Evolutionary conservation across 2,888 invertebrate genomes (phyloP).

Genomic region (Caenorhabditis japonica): DNA sequence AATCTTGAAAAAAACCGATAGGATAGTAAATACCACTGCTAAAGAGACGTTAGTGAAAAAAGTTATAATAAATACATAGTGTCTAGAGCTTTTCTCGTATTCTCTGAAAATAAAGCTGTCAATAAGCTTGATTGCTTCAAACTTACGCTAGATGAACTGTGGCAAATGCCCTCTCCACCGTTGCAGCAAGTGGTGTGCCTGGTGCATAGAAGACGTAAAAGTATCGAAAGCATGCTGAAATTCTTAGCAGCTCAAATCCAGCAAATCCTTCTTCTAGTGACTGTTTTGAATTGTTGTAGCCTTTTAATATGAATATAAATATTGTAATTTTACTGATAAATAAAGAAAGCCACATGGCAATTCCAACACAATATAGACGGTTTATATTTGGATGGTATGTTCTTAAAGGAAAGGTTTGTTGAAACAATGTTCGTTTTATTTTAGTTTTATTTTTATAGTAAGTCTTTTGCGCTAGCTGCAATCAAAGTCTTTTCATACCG

Average conservation of each 20-base stretch:
- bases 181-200: constrained; percentile 10
- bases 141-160: constrained; percentile 18
- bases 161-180: constrained; percentile 30
- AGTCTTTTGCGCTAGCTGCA: not conserved
- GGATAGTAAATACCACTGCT: constrained; percentile 5
- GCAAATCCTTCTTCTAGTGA: not conserved
- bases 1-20: constrained; percentile 7
- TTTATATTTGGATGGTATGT: constrained; percentile 32
- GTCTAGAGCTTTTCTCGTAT: constrained; percentile 20
- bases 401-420: too few relatives aligned
- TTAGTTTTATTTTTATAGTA: too few relatives aligned
- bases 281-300: not conserved
- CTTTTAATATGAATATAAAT: constrained; percentile 19
- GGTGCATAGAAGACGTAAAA: constrained; percentile 33
- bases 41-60: not conserved
- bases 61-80: not conserved
- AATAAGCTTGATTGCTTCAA: not conserved
- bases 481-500: constrained; percentile 1
- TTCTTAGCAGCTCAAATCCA: constrained; percentile 2
- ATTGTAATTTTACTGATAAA: constrained; percentile 22
- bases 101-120: constrained; percentile 12
- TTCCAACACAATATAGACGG: constrained; percentile 15
- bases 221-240: constrained; percentile 21
- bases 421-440: too few relatives aligned
- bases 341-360: constrained; percentile 23